These are phyloP conservation scores for Medauroidea extradentata DNA, from an alignment of 1,140 invertebrate genomes.

Conservation along the genomic window DNA sequence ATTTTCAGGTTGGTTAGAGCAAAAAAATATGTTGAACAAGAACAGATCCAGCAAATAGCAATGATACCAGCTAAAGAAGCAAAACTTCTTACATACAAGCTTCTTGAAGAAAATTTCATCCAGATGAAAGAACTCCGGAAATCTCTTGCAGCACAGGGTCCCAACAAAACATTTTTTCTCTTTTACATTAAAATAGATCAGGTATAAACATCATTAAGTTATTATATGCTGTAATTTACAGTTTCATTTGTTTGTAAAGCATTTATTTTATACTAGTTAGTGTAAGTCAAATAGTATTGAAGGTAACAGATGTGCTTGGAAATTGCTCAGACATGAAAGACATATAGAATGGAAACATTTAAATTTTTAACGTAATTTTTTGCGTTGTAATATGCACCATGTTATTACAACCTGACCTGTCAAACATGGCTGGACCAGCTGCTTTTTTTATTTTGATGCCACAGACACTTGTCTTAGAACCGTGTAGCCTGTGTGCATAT, in stretches of 20 bases:
- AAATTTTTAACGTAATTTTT: not conserved
- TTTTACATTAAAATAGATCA: constrained; percentile 63
- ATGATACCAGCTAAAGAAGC: constrained; percentile 88
- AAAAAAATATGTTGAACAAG: constrained; percentile 79
- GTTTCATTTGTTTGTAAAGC: not conserved
- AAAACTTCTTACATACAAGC: constrained; percentile 73
- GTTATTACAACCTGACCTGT: not conserved
- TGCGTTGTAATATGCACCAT: not conserved
- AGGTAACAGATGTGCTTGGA: no score
- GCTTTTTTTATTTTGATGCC: no score
- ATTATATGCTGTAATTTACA: not conserved
- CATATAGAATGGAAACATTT: not conserved
- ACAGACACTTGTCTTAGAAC: no score
- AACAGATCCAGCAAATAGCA: constrained; percentile 79
- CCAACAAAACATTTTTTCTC: constrained; percentile 66
- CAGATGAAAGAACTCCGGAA: constrained; percentile 64
- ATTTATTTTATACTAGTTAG: no score
- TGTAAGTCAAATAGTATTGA: no score
- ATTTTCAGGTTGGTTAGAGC: constrained; percentile 62
- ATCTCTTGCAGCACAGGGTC: constrained; percentile 50
- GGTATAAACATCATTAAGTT: constrained; percentile 29
- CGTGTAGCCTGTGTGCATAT: no score
- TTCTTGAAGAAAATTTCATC: constrained; percentile 79
- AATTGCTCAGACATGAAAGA: no score
- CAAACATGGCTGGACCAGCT: not conserved